Conservation (phyloP, 2,113 vertebrate species). For the Menura novaehollandiae region DNA sequence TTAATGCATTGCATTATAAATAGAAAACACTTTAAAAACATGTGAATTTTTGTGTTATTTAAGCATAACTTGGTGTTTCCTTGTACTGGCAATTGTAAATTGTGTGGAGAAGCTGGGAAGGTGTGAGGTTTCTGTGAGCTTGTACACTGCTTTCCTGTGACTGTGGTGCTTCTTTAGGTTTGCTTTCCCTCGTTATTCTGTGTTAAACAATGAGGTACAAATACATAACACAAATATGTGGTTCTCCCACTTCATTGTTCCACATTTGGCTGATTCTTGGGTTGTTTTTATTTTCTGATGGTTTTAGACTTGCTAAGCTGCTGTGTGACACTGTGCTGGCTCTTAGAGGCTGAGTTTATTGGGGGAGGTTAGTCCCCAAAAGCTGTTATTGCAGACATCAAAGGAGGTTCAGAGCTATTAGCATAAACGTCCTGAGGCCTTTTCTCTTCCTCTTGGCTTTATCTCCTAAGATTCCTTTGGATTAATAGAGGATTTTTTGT, state of each 20-base stretch:
- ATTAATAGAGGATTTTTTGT: conserved; percentile 20
- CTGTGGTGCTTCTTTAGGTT: not conserved
- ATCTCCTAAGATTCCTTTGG: conserved; percentile 27
- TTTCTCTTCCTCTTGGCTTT: conserved; percentile 17
- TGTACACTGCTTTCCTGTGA: not conserved
- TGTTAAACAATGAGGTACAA: not conserved
- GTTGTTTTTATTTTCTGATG: not conserved
- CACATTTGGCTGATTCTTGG: not conserved
- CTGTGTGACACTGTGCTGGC: not conserved
- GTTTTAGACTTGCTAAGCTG: not conserved
- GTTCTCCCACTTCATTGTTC: not conserved
- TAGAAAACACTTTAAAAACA: not conserved
- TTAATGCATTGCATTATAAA: not conserved
- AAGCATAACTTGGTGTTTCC: not conserved
- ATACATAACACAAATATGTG: rapidly evolving
- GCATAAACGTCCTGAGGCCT: not conserved
- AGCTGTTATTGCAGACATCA: conserved; percentile 8
- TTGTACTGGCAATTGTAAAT: not conserved
- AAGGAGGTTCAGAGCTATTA: not conserved
- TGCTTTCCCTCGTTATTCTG: not conserved
- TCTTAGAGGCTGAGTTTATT: not conserved
- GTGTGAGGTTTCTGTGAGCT: not conserved
- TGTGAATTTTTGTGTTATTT: not conserved
- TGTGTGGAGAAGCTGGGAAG: not conserved
- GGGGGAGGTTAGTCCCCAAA: not conserved